phyloP scores from a whole-genome alignment of 2,888 invertebrate genomes.

The Euzophera pinguis region DNA sequence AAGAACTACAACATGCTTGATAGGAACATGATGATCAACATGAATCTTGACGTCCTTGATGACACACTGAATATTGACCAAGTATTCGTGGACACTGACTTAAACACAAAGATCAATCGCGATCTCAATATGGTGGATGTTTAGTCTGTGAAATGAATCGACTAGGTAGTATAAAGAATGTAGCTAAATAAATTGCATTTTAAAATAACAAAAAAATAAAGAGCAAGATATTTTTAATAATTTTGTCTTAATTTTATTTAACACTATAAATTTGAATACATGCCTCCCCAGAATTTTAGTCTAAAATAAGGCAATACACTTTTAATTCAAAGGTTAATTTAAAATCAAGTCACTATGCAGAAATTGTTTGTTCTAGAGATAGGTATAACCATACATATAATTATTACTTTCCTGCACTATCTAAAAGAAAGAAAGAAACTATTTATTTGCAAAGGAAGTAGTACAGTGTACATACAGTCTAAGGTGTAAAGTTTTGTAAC shows the following conservation, averaged over 20 bases:
- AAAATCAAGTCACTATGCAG: too few relatives aligned
- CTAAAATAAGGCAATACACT: too few relatives aligned
- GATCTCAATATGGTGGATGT: constrained; percentile 14
- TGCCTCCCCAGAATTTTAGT: too few relatives aligned
- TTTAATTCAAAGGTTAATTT: too few relatives aligned
- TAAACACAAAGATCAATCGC: constrained; percentile 29
- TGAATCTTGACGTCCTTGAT: constrained; percentile 7
- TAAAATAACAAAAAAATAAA: constrained; percentile 26
- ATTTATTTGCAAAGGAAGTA: too few relatives aligned
- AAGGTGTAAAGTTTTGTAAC: too few relatives aligned
- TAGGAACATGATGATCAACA: constrained; percentile 44
- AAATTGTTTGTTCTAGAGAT: too few relatives aligned
- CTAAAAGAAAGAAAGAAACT: too few relatives aligned
- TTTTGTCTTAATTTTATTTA: background rate
- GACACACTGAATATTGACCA: constrained; percentile 22
- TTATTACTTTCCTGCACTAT: too few relatives aligned
- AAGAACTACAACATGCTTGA: constrained; percentile 53
- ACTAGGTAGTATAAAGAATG: background rate
- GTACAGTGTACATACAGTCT: too few relatives aligned
- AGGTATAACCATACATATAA: too few relatives aligned
- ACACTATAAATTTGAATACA: too few relatives aligned
- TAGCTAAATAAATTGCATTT: constrained; percentile 5
- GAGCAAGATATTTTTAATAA: background rate
- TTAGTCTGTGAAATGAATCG: background rate
- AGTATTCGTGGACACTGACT: constrained; percentile 44